A percentile compares a stretch with the other conserved stretches of the same genome.
Evolutionary conservation across 2,888 invertebrate genomes (phyloP).

Genomic region (Exephanes ischioxanthus): DNA sequence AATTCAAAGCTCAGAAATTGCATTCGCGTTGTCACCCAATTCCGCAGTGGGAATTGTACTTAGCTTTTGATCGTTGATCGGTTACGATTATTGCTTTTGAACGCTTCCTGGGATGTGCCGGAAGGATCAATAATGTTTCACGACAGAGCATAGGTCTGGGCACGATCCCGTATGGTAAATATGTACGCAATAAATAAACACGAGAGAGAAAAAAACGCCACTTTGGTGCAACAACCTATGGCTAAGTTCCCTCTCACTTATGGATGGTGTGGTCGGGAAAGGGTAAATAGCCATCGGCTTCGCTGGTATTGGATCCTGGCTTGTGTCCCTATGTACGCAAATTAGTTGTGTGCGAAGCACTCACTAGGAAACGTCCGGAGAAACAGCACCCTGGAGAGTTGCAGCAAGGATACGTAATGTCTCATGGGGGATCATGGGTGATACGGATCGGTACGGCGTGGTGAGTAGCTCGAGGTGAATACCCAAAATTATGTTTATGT

Average conservation of each 20-base stretch:
- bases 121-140: not conserved
- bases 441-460: not conserved
- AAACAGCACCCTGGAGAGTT: not conserved
- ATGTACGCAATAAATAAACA: not conserved
- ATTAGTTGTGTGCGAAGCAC: constrained; percentile 10
- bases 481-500: constrained; percentile 34
- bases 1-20: not conserved
- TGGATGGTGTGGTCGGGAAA: not conserved
- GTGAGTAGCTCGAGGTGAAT: constrained; percentile 18
- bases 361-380: not conserved
- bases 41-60: not conserved
- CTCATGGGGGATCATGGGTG: not conserved
- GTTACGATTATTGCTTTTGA: not conserved
- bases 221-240: not conserved
- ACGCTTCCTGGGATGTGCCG: not conserved
- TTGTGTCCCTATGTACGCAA: not conserved
- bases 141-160: too few species aligned
- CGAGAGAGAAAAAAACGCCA: not conserved
- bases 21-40: not conserved
- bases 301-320: not conserved
- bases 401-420: constrained; percentile 39
- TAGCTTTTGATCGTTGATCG: not conserved
- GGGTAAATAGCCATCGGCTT: not conserved
- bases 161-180: too few species aligned
- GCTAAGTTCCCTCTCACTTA: not conserved